These are phyloP conservation scores for Henricia sp. DNA, from an alignment of 53 echinoderm and acorn worm species.

Conservation along the genomic window DNA sequence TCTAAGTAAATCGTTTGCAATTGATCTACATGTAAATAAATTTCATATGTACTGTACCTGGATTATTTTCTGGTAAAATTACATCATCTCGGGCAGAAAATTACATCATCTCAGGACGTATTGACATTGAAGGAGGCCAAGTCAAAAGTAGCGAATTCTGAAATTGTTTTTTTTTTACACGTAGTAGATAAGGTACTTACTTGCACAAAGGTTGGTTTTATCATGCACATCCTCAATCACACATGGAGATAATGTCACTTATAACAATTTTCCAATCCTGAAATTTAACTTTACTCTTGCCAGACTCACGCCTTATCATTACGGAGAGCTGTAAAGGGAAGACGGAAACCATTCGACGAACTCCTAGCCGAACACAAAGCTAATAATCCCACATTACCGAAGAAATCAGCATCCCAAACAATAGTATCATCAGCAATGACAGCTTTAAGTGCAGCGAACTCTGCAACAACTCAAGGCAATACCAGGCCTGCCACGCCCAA, in stretches of 20 bases:
- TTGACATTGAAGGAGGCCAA: too few relatives aligned
- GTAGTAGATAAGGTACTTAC: neutral
- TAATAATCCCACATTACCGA: slow-evolving; percentile 49
- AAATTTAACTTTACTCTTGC: too few relatives aligned
- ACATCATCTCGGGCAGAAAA: too few relatives aligned
- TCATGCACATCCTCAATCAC: too few relatives aligned
- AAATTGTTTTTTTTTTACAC: neutral
- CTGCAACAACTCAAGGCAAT: neutral
- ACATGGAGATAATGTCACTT: too few relatives aligned
- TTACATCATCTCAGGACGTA: too few relatives aligned
- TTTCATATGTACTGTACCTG: neutral
- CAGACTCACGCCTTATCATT: slow-evolving; percentile 95
- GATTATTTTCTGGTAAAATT: too few relatives aligned
- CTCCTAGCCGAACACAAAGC: slow-evolving; percentile 94
- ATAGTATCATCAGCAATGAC: neutral
- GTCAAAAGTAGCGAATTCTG: too few relatives aligned
- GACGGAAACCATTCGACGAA: slow-evolving; percentile 88
- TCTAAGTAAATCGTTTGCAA: too few relatives aligned
- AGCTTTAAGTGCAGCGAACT: neutral
- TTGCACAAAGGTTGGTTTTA: too few relatives aligned
- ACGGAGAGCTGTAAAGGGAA: slow-evolving; percentile 83
- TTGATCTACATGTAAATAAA: neutral
- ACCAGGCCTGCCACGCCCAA: slow-evolving; percentile 52
- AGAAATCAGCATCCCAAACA: neutral
- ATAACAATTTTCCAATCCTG: too few relatives aligned